A percentile compares a stretch with the other conserved stretches of the same genome.
These are phyloP conservation scores for Ptyas mucosa DNA, from an alignment of 2,113 vertebrate species.

Conservation along the genomic window DNA sequence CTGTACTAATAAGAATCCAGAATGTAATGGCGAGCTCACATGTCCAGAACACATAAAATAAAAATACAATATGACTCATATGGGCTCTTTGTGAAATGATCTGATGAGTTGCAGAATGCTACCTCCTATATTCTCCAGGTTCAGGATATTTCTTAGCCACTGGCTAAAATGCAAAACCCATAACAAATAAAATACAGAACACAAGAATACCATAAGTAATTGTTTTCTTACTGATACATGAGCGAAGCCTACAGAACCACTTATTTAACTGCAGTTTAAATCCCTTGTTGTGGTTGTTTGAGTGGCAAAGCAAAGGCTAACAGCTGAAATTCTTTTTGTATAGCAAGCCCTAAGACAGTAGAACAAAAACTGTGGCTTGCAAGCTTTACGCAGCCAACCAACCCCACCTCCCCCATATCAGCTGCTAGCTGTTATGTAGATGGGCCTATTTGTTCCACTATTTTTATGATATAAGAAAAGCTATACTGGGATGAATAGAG, in stretches of 20 bases:
- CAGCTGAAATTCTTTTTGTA: neutral
- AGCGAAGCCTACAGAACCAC: neutral
- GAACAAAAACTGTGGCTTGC: neutral
- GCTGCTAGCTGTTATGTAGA: neutral
- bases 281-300: neutral
- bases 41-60: neutral
- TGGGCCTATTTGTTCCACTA: neutral
- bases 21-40: neutral
- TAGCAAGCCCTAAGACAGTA: neutral
- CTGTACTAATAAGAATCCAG: neutral
- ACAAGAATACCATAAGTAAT: neutral
- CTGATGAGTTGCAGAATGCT: neutral
- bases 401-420: neutral
- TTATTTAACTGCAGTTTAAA: neutral
- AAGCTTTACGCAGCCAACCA: neutral
- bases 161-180: neutral
- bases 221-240: neutral
- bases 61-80: neutral
- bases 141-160: neutral
- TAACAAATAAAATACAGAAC: neutral
- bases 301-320: neutral
- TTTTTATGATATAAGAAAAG: neutral
- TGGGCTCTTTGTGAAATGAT: neutral
- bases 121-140: neutral
- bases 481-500: neutral